Evolutionary conservation across 2,797 vertebrate genomes (phyloP).

Genomic region (Uromys caudimaculatus): DNA sequence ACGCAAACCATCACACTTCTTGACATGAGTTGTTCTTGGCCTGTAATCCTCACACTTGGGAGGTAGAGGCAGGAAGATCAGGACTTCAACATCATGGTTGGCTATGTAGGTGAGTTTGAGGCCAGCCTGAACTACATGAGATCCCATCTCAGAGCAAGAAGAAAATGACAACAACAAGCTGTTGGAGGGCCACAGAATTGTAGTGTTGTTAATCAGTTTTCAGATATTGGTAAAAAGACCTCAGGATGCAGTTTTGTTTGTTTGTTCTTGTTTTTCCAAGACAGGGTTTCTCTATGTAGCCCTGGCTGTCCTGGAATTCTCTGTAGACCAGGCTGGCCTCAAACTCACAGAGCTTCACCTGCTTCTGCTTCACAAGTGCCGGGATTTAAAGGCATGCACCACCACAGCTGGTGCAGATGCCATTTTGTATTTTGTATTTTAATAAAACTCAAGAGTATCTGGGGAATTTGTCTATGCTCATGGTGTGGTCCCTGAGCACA

Average conservation of each 20-base stretch:
- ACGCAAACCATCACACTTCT: neutral
- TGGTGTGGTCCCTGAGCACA: neutral
- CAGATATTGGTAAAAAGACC: constrained; percentile 9
- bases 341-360: neutral
- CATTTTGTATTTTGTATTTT: constrained; percentile 5
- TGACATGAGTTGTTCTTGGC: neutral
- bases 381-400: neutral
- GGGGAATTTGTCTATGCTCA: constrained; percentile 2
- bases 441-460: constrained; percentile 2
- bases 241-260: neutral
- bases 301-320: neutral
- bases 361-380: neutral
- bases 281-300: neutral
- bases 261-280: neutral
- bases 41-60: neutral
- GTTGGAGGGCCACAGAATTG: neutral
- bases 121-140: neutral
- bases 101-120: neutral
- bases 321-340: neutral
- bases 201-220: neutral
- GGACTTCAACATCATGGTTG: neutral
- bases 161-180: neutral
- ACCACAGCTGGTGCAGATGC: neutral
- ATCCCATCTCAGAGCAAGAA: neutral
- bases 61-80: neutral